These are phyloP conservation scores for Trachelus tabidus DNA, from an alignment of 2,888 invertebrate genomes.

Conservation along the genomic window DNA sequence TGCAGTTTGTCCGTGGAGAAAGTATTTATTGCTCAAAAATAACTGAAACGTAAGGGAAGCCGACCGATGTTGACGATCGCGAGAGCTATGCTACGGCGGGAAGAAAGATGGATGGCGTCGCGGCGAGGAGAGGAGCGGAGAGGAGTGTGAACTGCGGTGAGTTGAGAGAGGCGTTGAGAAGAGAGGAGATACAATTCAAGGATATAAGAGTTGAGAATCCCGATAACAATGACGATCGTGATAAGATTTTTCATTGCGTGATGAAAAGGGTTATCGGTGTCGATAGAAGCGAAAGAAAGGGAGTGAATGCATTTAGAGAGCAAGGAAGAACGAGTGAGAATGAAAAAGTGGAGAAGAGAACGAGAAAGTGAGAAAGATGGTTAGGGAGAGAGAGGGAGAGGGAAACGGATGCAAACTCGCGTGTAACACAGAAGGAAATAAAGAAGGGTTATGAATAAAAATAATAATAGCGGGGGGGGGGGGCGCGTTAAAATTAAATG, in stretches of 20 bases:
- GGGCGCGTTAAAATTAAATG: background rate
- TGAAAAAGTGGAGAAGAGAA: constrained; percentile 6
- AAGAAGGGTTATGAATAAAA: background rate
- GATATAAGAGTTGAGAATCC: background rate
- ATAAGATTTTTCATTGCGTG: constrained; percentile 26
- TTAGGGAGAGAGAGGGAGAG: constrained; percentile 13
- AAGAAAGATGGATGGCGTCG: constrained; percentile 30
- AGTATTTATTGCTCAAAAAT: constrained; percentile 66
- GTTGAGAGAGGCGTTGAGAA: constrained; percentile 23
- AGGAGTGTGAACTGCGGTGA: constrained; percentile 16
- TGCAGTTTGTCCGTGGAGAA: constrained; percentile 64
- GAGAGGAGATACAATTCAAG: constrained; percentile 13
- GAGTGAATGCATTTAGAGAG: constrained; percentile 3
- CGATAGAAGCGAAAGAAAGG: background rate
- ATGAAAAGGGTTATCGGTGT: background rate
- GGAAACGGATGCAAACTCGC: constrained; percentile 21
- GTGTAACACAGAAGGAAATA: background rate
- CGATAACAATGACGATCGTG: constrained; percentile 32
- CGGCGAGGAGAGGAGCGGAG: constrained; percentile 33
- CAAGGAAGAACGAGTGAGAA: background rate
- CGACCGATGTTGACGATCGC: constrained; percentile 29
- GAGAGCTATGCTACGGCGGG: constrained; percentile 36
- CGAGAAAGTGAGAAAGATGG: constrained; percentile 11
- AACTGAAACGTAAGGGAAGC: constrained; percentile 32
- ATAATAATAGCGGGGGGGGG: background rate